A percentile compares a stretch with the other conserved stretches of the same genome.
Conservation (phyloP, 2,797 vertebrate genomes). For the Ibycter americanus region DNA sequence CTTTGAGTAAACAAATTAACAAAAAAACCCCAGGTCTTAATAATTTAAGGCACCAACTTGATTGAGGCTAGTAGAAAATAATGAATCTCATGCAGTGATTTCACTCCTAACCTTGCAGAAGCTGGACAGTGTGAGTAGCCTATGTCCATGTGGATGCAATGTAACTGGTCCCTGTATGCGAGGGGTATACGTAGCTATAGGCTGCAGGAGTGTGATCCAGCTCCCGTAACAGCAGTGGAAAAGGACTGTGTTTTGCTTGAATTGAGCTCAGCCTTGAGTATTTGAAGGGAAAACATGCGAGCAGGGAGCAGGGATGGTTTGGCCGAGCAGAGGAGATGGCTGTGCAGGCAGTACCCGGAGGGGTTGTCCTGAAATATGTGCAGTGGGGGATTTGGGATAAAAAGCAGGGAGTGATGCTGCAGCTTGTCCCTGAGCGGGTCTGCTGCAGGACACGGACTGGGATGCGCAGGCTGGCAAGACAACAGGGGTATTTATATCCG, state of each 20-base stretch:
- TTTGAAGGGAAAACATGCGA: background rate
- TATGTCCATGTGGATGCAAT: accelerated
- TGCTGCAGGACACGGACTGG: accelerated
- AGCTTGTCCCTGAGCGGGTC: background rate
- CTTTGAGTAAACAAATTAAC: conserved; percentile 34
- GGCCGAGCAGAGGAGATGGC: accelerated
- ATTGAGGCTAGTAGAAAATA: background rate
- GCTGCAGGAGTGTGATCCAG: background rate
- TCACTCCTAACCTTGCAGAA: background rate
- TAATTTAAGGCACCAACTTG: conserved; percentile 28
- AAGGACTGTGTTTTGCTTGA: background rate
- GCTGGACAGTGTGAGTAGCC: background rate
- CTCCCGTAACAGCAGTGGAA: background rate
- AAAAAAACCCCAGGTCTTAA: background rate
- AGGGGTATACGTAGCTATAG: background rate
- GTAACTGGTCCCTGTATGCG: accelerated
- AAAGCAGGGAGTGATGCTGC: background rate
- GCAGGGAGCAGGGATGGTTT: background rate
- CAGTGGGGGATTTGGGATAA: accelerated
- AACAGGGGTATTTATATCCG: background rate
- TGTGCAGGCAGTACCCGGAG: background rate
- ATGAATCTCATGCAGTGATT: background rate
- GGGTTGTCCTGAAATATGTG: background rate
- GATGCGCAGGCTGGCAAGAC: background rate
- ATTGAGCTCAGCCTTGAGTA: background rate